Evolutionary conservation across 1,140 invertebrate species (phyloP).

Genomic region (Stegodyphus dumicola): DNA sequence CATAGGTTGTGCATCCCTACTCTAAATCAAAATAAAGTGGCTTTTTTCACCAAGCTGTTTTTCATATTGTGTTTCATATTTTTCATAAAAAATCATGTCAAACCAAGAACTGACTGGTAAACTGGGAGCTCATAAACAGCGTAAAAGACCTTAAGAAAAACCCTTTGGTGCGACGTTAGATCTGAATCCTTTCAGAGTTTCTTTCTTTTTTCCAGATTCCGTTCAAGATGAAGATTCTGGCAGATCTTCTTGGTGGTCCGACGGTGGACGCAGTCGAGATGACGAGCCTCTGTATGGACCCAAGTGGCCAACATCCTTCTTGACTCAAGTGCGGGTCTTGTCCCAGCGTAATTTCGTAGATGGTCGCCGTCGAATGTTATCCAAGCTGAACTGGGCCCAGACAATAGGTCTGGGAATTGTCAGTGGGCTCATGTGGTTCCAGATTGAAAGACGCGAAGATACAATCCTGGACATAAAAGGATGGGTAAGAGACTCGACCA

Average conservation of each 20-base stretch:
- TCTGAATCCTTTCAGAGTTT: not conserved
- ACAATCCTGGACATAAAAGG: conserved; percentile 83
- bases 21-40: no score
- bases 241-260: conserved; percentile 76
- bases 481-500: conserved; percentile 70
- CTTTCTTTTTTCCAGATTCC: not conserved
- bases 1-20: no score
- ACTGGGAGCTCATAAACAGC: no score
- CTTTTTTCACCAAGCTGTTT: no score
- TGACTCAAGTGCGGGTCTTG: conserved; percentile 82
- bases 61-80: no score
- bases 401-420: conserved; percentile 79
- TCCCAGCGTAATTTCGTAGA: conserved; percentile 84
- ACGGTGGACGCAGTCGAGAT: conserved; percentile 69
- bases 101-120: no score
- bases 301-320: conserved; percentile 83
- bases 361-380: conserved; percentile 82
- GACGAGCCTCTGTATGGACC: conserved; percentile 44
- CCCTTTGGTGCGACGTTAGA: no score
- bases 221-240: conserved; percentile 74
- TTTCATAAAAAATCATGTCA: no score
- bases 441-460: conserved; percentile 80
- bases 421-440: conserved; percentile 83
- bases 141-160: no score
- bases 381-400: conserved; percentile 84